phyloP scores from a whole-genome alignment of 23 tunicate genomes.

The Clavelina lepadiformis region DNA sequence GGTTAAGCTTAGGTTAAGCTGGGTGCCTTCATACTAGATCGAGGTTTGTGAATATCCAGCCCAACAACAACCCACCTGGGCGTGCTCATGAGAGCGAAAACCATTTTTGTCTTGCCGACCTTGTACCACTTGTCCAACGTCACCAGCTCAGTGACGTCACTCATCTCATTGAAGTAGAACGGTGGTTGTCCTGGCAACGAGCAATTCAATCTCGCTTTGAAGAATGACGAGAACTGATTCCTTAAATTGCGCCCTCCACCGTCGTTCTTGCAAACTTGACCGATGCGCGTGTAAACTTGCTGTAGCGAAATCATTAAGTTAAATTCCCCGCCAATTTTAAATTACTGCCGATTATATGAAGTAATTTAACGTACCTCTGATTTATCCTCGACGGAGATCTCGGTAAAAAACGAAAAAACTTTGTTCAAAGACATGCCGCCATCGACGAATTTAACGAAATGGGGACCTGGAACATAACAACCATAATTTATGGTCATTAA shows the following conservation, averaged over 20 bases:
- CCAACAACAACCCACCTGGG: slow-evolving; percentile 64
- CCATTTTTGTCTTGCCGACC: slow-evolving; percentile 8
- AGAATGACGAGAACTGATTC: slow-evolving; percentile 46
- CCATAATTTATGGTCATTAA: too few relatives aligned
- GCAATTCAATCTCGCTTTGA: slow-evolving; percentile 68
- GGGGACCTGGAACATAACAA: slow-evolving; percentile 6
- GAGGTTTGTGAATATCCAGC: too few relatives aligned
- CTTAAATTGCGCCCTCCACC: slow-evolving; percentile 34
- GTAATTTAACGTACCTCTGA: slow-evolving; percentile 57
- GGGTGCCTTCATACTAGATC: too few relatives aligned
- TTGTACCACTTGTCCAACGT: slow-evolving; percentile 14
- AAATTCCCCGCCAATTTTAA: background rate
- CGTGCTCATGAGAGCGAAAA: slow-evolving; percentile 60
- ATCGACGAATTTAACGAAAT: background rate
- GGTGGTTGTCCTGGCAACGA: slow-evolving; percentile 79
- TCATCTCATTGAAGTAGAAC: slow-evolving; percentile 69
- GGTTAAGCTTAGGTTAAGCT: too few relatives aligned
- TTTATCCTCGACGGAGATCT: slow-evolving; percentile 49
- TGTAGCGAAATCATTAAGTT: background rate
- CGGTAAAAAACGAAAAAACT: slow-evolving; percentile 50
- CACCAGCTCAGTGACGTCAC: slow-evolving; percentile 35
- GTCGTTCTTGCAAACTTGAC: slow-evolving; percentile 67
- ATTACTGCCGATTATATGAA: too few relatives aligned
- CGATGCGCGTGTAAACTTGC: slow-evolving; percentile 48
- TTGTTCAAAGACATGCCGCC: too few relatives aligned